Conservation (phyloP, 2,113 vertebrate species). For the Limanda limanda region DNA sequence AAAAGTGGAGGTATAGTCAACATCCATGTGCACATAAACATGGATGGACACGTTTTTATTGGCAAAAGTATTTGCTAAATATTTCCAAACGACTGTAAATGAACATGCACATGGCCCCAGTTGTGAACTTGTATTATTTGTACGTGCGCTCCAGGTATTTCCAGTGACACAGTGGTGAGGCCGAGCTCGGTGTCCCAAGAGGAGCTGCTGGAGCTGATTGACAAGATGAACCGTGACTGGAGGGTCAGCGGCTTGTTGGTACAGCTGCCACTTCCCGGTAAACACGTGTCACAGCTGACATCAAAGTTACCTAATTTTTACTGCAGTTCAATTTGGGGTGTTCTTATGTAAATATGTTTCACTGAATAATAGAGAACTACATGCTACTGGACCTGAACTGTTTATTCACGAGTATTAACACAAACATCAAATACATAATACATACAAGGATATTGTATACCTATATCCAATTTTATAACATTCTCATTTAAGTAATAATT, state of each 20-base stretch:
- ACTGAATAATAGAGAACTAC: too few relatives aligned
- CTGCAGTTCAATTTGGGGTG: not conserved
- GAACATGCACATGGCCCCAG: not conserved
- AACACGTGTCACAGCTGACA: conserved; percentile 15
- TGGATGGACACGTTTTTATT: not conserved
- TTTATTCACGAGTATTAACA: too few relatives aligned
- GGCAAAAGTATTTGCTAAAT: not conserved
- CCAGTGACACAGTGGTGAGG: conserved; percentile 88
- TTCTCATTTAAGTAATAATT: too few relatives aligned
- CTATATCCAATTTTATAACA: too few relatives aligned
- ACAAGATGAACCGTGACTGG: conserved; percentile 88
- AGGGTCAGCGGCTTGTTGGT: conserved; percentile 91
- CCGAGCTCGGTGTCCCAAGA: conserved; percentile 89
- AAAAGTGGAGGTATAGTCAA: too few relatives aligned
- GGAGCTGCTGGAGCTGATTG: conserved; percentile 88
- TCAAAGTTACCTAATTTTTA: not conserved
- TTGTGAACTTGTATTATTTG: conserved; percentile 3
- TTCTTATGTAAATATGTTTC: not conserved
- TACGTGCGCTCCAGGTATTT: conserved; percentile 74
- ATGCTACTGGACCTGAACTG: too few relatives aligned
- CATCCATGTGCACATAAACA: not conserved
- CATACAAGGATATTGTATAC: too few relatives aligned
- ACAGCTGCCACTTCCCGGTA: conserved; percentile 89
- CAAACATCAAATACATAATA: too few relatives aligned
- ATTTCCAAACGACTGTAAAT: not conserved